These are phyloP conservation scores for Drosophila equinoxialis DNA, from an alignment of 1,140 invertebrate genomes.

Conservation along the genomic window DNA sequence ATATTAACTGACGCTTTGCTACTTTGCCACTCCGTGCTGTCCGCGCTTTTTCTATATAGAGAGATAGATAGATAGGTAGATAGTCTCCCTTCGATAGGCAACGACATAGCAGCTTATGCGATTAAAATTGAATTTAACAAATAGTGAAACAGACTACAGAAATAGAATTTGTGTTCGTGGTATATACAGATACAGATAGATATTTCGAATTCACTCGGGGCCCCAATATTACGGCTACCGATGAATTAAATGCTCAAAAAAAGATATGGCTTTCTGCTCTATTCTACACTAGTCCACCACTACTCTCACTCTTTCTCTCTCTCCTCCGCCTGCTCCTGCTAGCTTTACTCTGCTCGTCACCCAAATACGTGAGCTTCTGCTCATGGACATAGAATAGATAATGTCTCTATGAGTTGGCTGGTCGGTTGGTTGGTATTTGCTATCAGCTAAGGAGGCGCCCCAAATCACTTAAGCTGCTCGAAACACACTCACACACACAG, in stretches of 20 bases:
- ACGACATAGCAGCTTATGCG: constrained; percentile 75
- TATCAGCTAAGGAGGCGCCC: constrained; percentile 80
- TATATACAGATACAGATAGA: too few species aligned
- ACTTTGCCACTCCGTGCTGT: too few species aligned
- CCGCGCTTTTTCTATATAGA: background rate
- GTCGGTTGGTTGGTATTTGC: constrained; percentile 23
- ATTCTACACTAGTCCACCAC: background rate
- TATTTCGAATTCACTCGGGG: constrained; percentile 27
- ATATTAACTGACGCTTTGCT: constrained; percentile 55
- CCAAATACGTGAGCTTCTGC: constrained; percentile 16
- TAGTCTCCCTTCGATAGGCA: constrained; percentile 60
- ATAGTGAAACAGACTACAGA: constrained; percentile 45
- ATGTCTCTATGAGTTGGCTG: constrained; percentile 41
- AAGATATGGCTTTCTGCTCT: constrained; percentile 50
- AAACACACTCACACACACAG: constrained; percentile 36
- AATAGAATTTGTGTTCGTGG: constrained; percentile 47
- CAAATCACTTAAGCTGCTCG: constrained; percentile 78
- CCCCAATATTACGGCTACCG: constrained; percentile 3
- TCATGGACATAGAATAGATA: constrained; percentile 51
- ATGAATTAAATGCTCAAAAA: constrained; percentile 56
- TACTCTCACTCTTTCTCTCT: constrained; percentile 21
- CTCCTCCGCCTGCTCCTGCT: constrained; percentile 1
- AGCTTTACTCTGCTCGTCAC: background rate
- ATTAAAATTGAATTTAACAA: constrained; percentile 79
- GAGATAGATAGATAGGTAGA: constrained; percentile 62